These are phyloP conservation scores for Bicyclus anynana DNA, from an alignment of 1,140 invertebrate genomes.

Conservation along the genomic window DNA sequence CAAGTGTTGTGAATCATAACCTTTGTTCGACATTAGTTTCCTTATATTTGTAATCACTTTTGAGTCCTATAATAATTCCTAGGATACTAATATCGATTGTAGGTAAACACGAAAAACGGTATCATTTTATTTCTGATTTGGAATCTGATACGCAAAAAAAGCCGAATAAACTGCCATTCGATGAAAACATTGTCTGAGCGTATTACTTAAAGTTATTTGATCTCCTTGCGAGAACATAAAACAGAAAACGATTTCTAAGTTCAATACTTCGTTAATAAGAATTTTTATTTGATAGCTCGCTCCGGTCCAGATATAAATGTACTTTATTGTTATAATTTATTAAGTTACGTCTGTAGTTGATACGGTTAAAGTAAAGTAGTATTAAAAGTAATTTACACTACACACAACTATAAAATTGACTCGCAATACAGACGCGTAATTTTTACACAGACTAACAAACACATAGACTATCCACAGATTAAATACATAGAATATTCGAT, in stretches of 20 bases:
- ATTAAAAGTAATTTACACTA: neutral
- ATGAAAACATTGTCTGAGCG: neutral
- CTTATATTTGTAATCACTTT: too few species aligned
- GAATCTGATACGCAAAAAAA: neutral
- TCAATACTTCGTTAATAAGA: constrained; percentile 5
- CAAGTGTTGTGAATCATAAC: too few species aligned
- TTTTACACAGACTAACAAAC: too few species aligned
- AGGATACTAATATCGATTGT: too few species aligned
- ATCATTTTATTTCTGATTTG: neutral
- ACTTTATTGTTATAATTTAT: neutral
- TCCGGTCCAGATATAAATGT: neutral
- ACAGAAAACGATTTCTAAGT: neutral
- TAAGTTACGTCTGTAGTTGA: neutral
- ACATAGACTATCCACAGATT: too few species aligned
- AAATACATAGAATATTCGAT: too few species aligned
- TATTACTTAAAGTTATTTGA: neutral
- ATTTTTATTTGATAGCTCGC: neutral
- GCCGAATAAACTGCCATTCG: neutral
- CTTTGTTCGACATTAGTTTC: too few species aligned
- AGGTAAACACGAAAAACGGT: too few species aligned
- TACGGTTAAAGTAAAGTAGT: neutral
- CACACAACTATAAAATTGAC: too few species aligned
- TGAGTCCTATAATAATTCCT: too few species aligned
- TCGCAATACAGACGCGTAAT: too few species aligned
- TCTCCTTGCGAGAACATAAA: neutral